Evolutionary conservation across 2,113 vertebrate genomes (phyloP), one percentile per base, ranked within the genome.

Genomic region (Malurus elegans): DNA sequence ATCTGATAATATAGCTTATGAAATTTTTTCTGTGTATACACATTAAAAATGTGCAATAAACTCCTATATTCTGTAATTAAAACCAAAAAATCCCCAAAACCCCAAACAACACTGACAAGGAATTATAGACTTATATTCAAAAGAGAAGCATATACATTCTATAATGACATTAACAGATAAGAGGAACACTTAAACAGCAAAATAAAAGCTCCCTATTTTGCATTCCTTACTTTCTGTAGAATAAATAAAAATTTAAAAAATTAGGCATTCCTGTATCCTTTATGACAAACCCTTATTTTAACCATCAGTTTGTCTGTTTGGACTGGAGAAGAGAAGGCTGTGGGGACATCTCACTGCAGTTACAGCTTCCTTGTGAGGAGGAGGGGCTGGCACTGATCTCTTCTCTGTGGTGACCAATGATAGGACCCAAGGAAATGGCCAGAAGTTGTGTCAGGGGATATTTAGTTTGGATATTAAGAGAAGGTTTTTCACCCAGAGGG

Each of bases 301-400:
- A 42, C 4, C 31, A 70, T n/a, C 2, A 29, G 2, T 47, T n/a
- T 23, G 6, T 57, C 29, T 29, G 15, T 40, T 85, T 12, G 19
- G 8, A 24, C 15, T 48, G 29, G 17, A 25, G 54, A 20, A 28
- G 31, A 60, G 8, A n/a, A n/a, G 9, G 15, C 28, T 54, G 40
- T 28, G 1, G 2, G 4, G 3, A 34, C 15, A 65, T 15, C 18
- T 29, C 60, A 11, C 17, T 66, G 34, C 10, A 29, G 20, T 42
- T 34, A 3, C 8, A 24, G 6, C 13, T 20, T 66, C 19, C 10
- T 50, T 0, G 0, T 34, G 70, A 48, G 19, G 2, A 65, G 19
- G 15, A 40, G 29, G 16, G 8, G 3, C 5, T 42, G 18, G 2
- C 42, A 57, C 31, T 34, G 24, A 29, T 50, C 12, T 70, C 11